Evolutionary conservation across 1,140 invertebrate genomes (phyloP), one percentile per base, ranked within the genome.

Genomic region (Drosophila eugracilis): DNA sequence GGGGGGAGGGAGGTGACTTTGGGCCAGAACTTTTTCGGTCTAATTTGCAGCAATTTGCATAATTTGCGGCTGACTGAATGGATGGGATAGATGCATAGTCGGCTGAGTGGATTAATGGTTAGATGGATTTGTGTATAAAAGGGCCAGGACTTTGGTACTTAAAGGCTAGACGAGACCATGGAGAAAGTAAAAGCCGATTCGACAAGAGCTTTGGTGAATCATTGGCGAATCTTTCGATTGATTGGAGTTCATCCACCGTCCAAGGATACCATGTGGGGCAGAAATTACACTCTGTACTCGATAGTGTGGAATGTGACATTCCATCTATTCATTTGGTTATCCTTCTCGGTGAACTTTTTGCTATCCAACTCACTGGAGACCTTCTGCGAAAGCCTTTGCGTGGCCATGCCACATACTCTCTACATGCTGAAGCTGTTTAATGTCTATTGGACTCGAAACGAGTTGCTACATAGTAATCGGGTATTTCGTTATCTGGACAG

Each of bases 81-180:
- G 30, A 28, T 26, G 14, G 2, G 10, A n/a, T n/a, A n/a, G n/a
- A n/a, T n/a, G n/a, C 28, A 30, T 9, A 41, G n/a, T 7, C 9
- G 28, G 9, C n/a, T 15, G 5, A 7, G 7, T 39, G 17, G 47
- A 30, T 30, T 15, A 14, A 67, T 59, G 32, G 22, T 14, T 47
- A n/a, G n/a, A n/a, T n/a, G n/a, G n/a, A n/a, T n/a, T n/a, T 30
- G n/a, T 26, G 47, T 76, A 80, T 84, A 84, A 80, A 85, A 78
- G 24, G 52, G 22, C 19, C 26, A n/a, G 2, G 39, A 17, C 10
- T 1, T 5, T 15, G 5, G 5, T 9, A 5, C 17, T 15, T 5
- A 5, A 4, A 15, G n/a, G 6, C 14, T 12, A 37, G 36, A 30
- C 26, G 7, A 30, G 5, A 1, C 14, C 1, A 5, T 2, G 15